Evolutionary conservation across 2,888 invertebrate species (phyloP), one percentile per base, ranked within the genome.

Genomic region (Nasonovia ribisnigri): DNA sequence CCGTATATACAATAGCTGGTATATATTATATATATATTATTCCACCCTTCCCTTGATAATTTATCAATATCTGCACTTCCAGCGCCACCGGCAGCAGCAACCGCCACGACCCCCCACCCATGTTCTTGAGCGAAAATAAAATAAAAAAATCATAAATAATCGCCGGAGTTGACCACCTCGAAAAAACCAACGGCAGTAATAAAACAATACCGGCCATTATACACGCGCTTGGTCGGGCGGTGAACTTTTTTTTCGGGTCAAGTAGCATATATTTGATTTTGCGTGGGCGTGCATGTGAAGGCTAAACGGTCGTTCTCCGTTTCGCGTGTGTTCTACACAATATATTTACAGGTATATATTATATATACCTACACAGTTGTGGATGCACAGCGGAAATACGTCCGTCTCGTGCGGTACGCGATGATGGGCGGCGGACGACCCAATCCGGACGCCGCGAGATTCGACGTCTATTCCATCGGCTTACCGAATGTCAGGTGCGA

Each of bases 201-300:
- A 87, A 67, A 77, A 92, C 86, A 46, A 48, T 88, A 88, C 92
- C 67, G 67, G 46, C 51, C 77, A 77, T 77, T 77, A 77, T 77
- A 42, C 77, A 77, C 51, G 91, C 77, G 36, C 77, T 77, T 77
- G 77, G 77, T 77, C 29, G 84, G 84, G 54, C 13, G 86, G 67
- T 67, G 60, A 87, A 92, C 87, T 84, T 60, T 87, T 84, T 88
- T 92, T 93, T 89, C 92, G 92, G 92, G 92, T 93, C 92, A 93
- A 93, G 43, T 84, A 51, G 26, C 26, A 43, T 84, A 43, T 54
- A 36, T 54, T 26, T 48, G 46, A 46, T 36, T 77, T 42, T 88
- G 88, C 88, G 92, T 88, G 88, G 88, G 92, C 51, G 92, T 77
- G 42, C 43, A 77, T 77, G 36, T 77, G 67, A 67, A 92, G 67